Evolutionary conservation across 2,888 invertebrate species (phyloP), one percentile per base, ranked within the genome.

Genomic region (Leptinotarsa peninsularis): DNA sequence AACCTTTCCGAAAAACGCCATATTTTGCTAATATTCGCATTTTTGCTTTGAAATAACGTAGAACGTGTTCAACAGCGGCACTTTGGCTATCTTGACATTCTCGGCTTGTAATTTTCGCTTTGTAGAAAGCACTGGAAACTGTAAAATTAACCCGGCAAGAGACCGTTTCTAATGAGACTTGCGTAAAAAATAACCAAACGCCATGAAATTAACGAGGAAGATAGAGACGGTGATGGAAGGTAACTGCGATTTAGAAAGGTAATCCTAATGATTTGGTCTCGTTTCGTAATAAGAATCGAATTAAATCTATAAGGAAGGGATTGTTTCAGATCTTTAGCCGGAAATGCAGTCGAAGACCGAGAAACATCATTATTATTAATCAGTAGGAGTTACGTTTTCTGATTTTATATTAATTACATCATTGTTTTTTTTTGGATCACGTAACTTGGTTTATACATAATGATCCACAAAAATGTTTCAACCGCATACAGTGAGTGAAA

Each of bases 191-290:
- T 58, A 15, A 70, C 58, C 49, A 33, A 56, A 69, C 27, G 56
- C 56, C 58, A 58, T 58, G 60, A 70, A 70, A 70, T 70, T 58
- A 43, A 18, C 63, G 63, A n/a, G n/a, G 63, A 63, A 63, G 63
- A 33, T n/a, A 4, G 58, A 58, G 58, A 58, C 58, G 14, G 58
- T 23, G 21, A 21, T 58, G 58, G 23, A 23, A 23, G 58, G 27
- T 58, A 58, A 58, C 58, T 13, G 58, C 14, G 23, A 58, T 58
- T 58, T 58, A 58, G 58, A 58, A 58, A 58, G 58, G 58, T 58
- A 58, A 58, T 58, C 23, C 23, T 58, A 23, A 58, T 58, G 23
- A 15, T 58, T 23, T 58, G 58, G 4, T 23, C 23, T 58, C 15
- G 58, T 58, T 58, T 23, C 21, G 58, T 23, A 18, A 54, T 5